Evolutionary conservation across 2,113 vertebrate genomes (phyloP), one percentile per base, ranked within the genome.

Genomic region (Chascanopsetta lugubris): DNA sequence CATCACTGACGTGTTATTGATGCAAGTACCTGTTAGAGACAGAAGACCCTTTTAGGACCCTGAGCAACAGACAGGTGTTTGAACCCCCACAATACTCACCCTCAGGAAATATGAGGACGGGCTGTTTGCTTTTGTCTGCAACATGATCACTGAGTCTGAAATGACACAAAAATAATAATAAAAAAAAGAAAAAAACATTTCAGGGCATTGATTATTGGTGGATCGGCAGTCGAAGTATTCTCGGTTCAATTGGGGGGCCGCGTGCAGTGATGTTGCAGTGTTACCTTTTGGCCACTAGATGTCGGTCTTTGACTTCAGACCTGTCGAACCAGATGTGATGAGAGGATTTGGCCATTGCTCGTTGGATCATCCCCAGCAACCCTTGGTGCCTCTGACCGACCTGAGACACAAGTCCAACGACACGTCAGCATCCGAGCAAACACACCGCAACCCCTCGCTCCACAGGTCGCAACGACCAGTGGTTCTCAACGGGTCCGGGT

Each of bases 281-380:
- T 61, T 85, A 97, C 95, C 94, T 93, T 87, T 92, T 94, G 77
- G 94, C 95, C 47, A 98, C 96, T 12, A 97, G 94, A 54, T 95
- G 95, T 89, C 97, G 89, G 87, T 98, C 96, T 89, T 93, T 97
- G 59, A 97, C 95, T 76, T 98, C 95, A 0, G 95, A 96, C 21
- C 96, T 97, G 94, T 5, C 95, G 95, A 56, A 98, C 94, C 96
- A 26, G 25, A 49, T 45, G 42, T 45, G 42, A 21, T 97, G 75
- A 62, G 34, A 60, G 13, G 38, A 42, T 42, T 11, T 42, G 38
- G 6, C 38, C 38, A 42, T 42, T 15, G 38, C 38, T 42, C 38
- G 3, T n/a, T 42, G 38, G 11, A 42, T 42, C 38, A 42, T 42
- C 8, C 38, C 38, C 38, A 42, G 0, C 38, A 42, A 42, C 38